These are phyloP conservation scores for Bombus haemorrhoidalis DNA, from an alignment of 1,140 invertebrate genomes.

Conservation along the genomic window DNA sequence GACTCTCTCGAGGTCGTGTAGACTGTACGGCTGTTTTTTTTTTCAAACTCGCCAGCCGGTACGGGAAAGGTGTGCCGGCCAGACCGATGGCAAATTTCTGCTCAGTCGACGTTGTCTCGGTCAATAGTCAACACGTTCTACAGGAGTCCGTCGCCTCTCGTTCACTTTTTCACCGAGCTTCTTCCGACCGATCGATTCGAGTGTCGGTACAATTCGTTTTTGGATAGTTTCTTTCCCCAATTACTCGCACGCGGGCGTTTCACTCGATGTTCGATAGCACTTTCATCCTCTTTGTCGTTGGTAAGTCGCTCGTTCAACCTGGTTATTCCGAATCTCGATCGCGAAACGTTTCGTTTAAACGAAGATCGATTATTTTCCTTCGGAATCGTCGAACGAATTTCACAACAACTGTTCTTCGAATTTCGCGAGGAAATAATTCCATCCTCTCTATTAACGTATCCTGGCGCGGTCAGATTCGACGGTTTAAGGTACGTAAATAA, in stretches of 20 bases:
- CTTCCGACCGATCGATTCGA: not conserved
- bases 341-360: too few relatives aligned
- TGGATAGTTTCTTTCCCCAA: not conserved
- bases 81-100: conserved; percentile 54
- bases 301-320: not conserved
- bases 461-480: not conserved
- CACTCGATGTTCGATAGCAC: not conserved
- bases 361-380: not conserved
- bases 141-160: conserved; percentile 18
- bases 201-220: conserved; percentile 19
- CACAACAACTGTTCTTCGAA: too few relatives aligned
- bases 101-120: conserved; percentile 61
- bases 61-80: conserved; percentile 56
- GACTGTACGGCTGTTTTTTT: not conserved
- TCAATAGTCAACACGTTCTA: conserved; percentile 56
- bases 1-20: not conserved
- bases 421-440: not conserved
- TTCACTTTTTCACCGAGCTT: conserved; percentile 2
- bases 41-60: conserved; percentile 20
- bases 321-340: too few relatives aligned
- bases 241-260: not conserved
- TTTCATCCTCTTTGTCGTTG: not conserved
- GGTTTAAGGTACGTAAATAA: not conserved
- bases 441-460: accelerated
- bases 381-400: not conserved